Evolutionary conservation across 2,797 vertebrate species (phyloP).

Genomic region (Craterocephalus amniculus): DNA sequence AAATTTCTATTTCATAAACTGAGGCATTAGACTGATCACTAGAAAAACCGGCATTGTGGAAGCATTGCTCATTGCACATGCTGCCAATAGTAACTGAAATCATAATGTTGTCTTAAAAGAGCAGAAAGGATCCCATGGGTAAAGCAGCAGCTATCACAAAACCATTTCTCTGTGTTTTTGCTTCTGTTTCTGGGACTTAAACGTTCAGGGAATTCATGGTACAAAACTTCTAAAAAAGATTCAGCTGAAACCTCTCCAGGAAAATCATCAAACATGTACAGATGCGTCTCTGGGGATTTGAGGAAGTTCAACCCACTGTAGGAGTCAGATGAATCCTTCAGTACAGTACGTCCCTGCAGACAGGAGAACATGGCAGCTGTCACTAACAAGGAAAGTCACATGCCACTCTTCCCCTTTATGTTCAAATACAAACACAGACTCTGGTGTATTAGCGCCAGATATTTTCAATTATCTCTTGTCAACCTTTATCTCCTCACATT

Average conservation of each 20-base stretch:
- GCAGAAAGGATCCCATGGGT: conserved; percentile 55
- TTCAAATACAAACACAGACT: conserved; percentile 79
- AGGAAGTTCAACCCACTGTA: conserved; percentile 76
- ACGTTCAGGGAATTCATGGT: conserved; percentile 62
- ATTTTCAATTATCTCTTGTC: conserved; percentile 81
- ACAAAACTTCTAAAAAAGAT: conserved; percentile 66
- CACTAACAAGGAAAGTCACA: conserved; percentile 83
- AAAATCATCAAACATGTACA: conserved; percentile 79
- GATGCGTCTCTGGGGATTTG: conserved; percentile 68
- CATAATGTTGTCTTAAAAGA: conserved; percentile 56
- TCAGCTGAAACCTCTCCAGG: conserved; percentile 62
- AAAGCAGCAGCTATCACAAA: conserved; percentile 41
- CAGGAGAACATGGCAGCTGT: conserved; percentile 83
- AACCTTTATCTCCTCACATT: conserved; percentile 77
- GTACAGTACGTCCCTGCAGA: conserved; percentile 73
- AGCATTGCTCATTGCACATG: conserved; percentile 33
- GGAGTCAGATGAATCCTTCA: conserved; percentile 64
- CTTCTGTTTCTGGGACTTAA: conserved; percentile 54
- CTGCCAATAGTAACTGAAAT: conserved; percentile 54
- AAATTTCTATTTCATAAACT: conserved; percentile 81
- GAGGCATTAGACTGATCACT: conserved; percentile 75
- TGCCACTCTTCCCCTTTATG: conserved; percentile 76
- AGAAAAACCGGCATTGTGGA: conserved; percentile 28
- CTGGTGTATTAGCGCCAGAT: conserved; percentile 75
- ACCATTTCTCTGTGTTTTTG: conserved; percentile 26